Evolutionary conservation across 2,888 invertebrate genomes (phyloP), one percentile per base, ranked within the genome.

Genomic region (Epirrhoe tristata): DNA sequence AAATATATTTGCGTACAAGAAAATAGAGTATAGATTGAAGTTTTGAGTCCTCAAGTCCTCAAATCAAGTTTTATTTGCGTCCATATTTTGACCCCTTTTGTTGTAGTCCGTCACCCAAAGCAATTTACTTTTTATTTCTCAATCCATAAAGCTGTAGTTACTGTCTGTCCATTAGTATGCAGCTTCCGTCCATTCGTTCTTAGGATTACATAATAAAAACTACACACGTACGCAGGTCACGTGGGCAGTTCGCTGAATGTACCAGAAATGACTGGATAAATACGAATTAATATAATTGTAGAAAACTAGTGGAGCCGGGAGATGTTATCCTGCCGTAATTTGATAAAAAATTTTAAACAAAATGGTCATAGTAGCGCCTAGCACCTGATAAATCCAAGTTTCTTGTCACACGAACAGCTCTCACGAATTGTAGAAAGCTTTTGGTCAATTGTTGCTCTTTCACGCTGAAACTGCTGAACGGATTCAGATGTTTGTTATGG

Each of bases 181-280:
- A 57, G 63, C 34, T 10, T 57, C 34, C 69, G 69, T 69, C 48
- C 59, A 51, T 59, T 51, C 68, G 68, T 63, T 66, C 66, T 66
- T 66, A 60, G 58, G 69, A 69, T 69, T 69, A 69, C 69, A 69
- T 66, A 63, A 69, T 69, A 69, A 66, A 66, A 69, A 66, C 56
- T 69, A 66, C 53, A 57, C 51, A 31, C 6, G 63, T 24, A 56
- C 63, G 63, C 67, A 4, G 56, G 63, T 63, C 67, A 67, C 63
- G 63, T 39, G 59, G 51, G 46, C 57, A 24, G 39, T 63, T 57
- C 34, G 46, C 52, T 31, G 17, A 67, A 60, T 58, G 58, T 55
- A 56, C 63, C 55, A 46, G 52, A 46, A 52, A 67, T 50, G 39
- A 54, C 62, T 43, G 54, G 55, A 32, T 62, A 54, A 61, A 58